Evolutionary conservation across 2,888 invertebrate genomes (phyloP).

Genomic region (Leptopterna dolabrata): DNA sequence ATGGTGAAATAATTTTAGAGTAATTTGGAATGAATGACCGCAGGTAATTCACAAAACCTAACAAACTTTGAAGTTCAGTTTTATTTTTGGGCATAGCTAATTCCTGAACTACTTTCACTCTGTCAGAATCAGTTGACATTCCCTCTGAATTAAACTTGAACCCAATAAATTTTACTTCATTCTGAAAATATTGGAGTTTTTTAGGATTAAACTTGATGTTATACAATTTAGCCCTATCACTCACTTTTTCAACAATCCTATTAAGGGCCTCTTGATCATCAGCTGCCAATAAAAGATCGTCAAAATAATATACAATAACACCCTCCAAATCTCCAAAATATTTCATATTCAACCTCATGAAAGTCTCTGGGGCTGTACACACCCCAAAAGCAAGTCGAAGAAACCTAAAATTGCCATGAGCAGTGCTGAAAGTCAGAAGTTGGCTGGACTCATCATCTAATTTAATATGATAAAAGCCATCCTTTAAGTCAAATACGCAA

Average conservation of each 20-base stretch:
- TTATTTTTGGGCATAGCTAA: background rate
- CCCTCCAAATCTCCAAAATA: background rate
- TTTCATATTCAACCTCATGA: background rate
- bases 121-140: background rate
- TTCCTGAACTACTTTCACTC: background rate
- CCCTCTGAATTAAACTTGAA: slow-evolving; percentile 2
- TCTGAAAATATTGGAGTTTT: background rate
- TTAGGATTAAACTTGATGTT: slow-evolving; percentile 20
- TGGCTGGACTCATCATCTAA: background rate
- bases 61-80: background rate
- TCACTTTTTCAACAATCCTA: background rate
- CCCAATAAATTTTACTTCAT: slow-evolving; percentile 14
- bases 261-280: background rate
- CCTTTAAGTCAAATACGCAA: background rate
- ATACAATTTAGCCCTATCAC: background rate
- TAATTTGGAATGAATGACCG: slow-evolving; percentile 15
- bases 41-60: slow-evolving; percentile 18
- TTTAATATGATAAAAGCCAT: background rate
- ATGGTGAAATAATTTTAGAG: background rate
- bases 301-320: slow-evolving; percentile 19
- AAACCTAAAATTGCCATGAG: background rate
- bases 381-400: background rate
- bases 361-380: background rate
- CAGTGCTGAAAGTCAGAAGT: background rate
- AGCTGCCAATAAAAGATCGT: background rate